Base-by-base conservation (phyloP, 2,888 invertebrate species). In the Andrena trimmerana region DNA sequence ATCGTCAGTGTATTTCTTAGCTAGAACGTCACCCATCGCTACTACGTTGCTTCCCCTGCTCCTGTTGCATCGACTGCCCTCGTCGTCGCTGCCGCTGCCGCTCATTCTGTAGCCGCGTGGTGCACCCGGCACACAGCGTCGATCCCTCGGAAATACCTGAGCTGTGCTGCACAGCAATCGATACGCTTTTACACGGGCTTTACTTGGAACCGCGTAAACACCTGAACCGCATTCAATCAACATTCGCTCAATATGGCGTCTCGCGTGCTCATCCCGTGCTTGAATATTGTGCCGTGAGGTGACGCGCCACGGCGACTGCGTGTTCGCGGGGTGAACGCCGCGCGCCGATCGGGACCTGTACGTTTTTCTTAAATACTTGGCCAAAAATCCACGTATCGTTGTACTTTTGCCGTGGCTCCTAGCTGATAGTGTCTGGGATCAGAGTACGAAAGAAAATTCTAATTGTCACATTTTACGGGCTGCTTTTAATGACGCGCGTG, bases 11-110 rank as follows among this genome's bases (percentile, higher is more conserved):
- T 88, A 67, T 52, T 67, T 79, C 90, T 93, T 93, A 65, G 91
- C 91, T 74, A 94, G 92, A 88, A 93, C 93, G 91, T 94, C 93
- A 90, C 92, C 93, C 94, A 94, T 94, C 65, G 69, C 69, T 88
- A 88, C 88, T 78, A 88, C 89, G 89, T 88, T 87, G 83, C 88
- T 89, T 90, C 90, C 90, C 83, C 86, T 92, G 70, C 78, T 89
- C 79, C 83, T 90, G 85, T 90, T 90, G 81, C 90, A 88, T 80
- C 87, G 90, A 73, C 83, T 87, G 74, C 90, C 90, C 76, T 89
- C 89, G 65, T 83, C 86, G 86, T 92, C 42, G 16, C 57, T 24
- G 57, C 24, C 89, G 86, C 89, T 88, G 80, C 86, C 90, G 86
- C 90, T 92, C 92, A 92, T 92, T 82, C 79, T 90, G 78, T 78